A percentile compares a stretch with the other conserved stretches of the same genome.
These are phyloP conservation scores for Leucoraja ocellata DNA, from an alignment of 2,797 vertebrate species.

Conservation along the genomic window DNA sequence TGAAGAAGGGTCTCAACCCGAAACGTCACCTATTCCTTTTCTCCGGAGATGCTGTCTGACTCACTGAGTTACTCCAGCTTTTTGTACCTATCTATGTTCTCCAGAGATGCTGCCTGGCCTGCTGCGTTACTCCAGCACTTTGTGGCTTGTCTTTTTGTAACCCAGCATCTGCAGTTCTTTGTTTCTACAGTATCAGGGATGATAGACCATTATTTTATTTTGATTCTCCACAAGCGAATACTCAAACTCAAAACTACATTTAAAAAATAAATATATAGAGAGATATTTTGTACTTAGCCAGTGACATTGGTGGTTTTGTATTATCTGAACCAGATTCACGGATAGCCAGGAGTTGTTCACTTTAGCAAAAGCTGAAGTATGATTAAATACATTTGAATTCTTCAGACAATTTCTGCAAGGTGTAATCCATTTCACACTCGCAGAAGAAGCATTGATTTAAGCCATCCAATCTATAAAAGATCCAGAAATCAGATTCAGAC, in stretches of 20 bases:
- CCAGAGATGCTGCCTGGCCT: too few relatives aligned
- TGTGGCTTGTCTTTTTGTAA: too few relatives aligned
- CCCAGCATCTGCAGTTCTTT: too few relatives aligned
- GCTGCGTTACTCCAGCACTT: too few relatives aligned
- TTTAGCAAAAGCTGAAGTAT: background rate
- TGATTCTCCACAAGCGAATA: background rate
- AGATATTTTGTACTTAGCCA: background rate
- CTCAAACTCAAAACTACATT: background rate
- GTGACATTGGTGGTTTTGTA: background rate
- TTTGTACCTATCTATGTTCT: too few relatives aligned
- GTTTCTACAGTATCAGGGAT: background rate
- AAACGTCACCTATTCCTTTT: too few relatives aligned
- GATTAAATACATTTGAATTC: background rate
- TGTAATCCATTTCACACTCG: background rate
- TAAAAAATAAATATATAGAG: background rate
- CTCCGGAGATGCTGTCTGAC: too few relatives aligned
- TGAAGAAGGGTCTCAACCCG: too few relatives aligned
- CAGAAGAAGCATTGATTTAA: background rate
- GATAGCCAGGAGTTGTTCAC: background rate
- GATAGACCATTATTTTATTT: background rate
- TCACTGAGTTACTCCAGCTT: too few relatives aligned
- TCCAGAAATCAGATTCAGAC: background rate
- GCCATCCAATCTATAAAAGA: background rate
- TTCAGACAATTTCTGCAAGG: background rate
- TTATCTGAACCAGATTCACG: background rate